Evolutionary conservation across 1,140 invertebrate species (phyloP).

Genomic region (Thaumatotibia leucotreta): DNA sequence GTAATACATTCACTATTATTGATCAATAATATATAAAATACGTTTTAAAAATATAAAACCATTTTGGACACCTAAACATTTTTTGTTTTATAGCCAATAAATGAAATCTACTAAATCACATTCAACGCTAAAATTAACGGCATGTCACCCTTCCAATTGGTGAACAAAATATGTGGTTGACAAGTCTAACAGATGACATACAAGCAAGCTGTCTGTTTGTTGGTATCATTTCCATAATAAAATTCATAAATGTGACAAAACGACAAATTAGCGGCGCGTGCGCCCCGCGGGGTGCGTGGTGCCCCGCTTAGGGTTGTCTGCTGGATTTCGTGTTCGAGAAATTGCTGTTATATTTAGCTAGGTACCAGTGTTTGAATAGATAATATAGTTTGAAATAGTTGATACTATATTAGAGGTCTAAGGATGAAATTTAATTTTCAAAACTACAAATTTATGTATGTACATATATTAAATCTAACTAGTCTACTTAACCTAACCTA

Average conservation of each 20-base stretch:
- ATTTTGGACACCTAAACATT: too few relatives aligned
- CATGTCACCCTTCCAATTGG: not conserved
- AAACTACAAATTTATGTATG: too few relatives aligned
- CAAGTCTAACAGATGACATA: conserved; percentile 58
- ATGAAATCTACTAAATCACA: not conserved
- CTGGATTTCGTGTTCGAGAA: not conserved
- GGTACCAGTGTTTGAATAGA: not conserved
- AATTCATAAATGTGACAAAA: conserved; percentile 50
- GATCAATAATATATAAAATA: too few relatives aligned
- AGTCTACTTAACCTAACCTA: too few relatives aligned
- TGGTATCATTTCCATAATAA: conserved; percentile 36
- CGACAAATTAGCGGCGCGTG: conserved; percentile 53
- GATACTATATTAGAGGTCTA: too few relatives aligned
- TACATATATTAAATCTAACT: too few relatives aligned
- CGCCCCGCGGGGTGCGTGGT: conserved; percentile 38
- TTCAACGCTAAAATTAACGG: not conserved
- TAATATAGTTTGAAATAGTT: too few relatives aligned
- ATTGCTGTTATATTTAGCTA: not conserved
- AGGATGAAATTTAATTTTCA: too few relatives aligned
- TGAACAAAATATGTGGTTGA: conserved; percentile 21
- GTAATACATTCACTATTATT: too few relatives aligned
- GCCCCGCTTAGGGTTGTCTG: not conserved
- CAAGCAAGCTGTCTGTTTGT: conserved; percentile 51
- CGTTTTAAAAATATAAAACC: too few relatives aligned
- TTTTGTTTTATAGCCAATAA: not conserved